phyloP scores from a whole-genome alignment of 2,797 vertebrate species.

The Allochrocebus solatus region DNA sequence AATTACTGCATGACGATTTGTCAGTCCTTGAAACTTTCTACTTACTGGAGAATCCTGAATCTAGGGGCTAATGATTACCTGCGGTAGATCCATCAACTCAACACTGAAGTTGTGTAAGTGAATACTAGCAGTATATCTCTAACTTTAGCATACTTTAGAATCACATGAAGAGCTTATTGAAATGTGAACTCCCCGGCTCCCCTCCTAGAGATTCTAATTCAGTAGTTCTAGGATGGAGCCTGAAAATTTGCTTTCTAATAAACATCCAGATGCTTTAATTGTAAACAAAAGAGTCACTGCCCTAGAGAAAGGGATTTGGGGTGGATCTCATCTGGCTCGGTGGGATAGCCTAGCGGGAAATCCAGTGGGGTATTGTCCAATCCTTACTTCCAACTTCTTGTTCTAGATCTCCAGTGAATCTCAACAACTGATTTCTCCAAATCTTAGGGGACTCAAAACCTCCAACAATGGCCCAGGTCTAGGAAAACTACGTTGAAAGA shows the following conservation, averaged over 20 bases:
- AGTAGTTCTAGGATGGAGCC: background rate
- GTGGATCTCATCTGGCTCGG: background rate
- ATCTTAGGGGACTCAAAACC: background rate
- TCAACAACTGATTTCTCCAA: background rate
- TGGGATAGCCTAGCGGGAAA: background rate
- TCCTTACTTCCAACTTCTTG: background rate
- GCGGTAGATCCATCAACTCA: background rate
- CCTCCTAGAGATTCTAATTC: background rate
- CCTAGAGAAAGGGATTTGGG: background rate
- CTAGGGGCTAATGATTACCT: background rate
- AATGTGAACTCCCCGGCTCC: background rate
- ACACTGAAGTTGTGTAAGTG: background rate
- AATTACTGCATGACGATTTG: background rate
- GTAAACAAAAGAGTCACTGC: background rate
- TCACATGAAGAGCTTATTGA: background rate
- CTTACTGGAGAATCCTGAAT: background rate
- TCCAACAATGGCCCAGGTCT: background rate
- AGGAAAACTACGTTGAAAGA: background rate
- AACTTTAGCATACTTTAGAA: background rate
- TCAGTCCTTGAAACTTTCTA: background rate
- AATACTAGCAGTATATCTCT: background rate
- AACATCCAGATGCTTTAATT: background rate
- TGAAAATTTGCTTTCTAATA: background rate
- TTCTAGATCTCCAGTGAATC: background rate
- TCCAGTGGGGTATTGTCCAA: background rate